Percentiles rank a stretch among this genome's conserved stretches.
These are phyloP conservation scores for Haliclona indistincta DNA, from an alignment of 37 sponge, comb jelly and placozoan genomes.

Conservation along the genomic window DNA sequence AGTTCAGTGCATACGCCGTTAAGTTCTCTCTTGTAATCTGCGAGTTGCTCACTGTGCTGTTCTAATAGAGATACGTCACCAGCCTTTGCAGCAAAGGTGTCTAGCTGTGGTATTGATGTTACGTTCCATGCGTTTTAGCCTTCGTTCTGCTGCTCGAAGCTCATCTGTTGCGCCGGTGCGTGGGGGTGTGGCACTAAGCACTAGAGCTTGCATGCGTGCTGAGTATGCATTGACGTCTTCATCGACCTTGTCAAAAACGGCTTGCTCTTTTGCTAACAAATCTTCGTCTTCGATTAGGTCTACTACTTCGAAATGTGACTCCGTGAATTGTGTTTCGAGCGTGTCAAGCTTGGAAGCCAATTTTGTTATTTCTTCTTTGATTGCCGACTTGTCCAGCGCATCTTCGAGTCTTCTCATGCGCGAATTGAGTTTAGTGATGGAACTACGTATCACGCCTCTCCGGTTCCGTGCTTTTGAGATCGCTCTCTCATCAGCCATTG, in stretches of 20 bases:
- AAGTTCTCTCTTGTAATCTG: slow-evolving; percentile 2
- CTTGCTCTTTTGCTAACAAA: background rate
- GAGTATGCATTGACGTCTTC: background rate
- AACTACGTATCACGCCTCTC: slow-evolving; percentile 5
- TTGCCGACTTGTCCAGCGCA: slow-evolving; percentile 1
- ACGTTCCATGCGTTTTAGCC: background rate
- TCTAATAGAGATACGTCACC: background rate
- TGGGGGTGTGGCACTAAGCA: background rate
- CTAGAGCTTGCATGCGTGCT: background rate
- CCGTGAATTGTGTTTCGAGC: slow-evolving; percentile 1
- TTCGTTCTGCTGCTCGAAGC: background rate
- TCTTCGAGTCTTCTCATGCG: slow-evolving; percentile 2
- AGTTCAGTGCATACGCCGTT: background rate
- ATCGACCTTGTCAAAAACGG: slow-evolving; percentile 1
- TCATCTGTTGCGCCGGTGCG: background rate
- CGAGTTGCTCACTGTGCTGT: slow-evolving; percentile 6
- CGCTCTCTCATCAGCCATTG: too few relatives aligned
- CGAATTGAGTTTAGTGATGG: background rate
- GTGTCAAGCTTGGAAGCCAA: background rate
- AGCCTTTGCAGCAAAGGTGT: background rate
- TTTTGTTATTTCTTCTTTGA: background rate
- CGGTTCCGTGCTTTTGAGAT: too few relatives aligned
- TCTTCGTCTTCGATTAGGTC: slow-evolving; percentile 4
- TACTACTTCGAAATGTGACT: background rate
- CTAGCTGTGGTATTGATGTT: background rate